These are phyloP conservation scores for Caenorhabditis wallacei DNA, from an alignment of 2,888 invertebrate genomes.

Conservation along the genomic window DNA sequence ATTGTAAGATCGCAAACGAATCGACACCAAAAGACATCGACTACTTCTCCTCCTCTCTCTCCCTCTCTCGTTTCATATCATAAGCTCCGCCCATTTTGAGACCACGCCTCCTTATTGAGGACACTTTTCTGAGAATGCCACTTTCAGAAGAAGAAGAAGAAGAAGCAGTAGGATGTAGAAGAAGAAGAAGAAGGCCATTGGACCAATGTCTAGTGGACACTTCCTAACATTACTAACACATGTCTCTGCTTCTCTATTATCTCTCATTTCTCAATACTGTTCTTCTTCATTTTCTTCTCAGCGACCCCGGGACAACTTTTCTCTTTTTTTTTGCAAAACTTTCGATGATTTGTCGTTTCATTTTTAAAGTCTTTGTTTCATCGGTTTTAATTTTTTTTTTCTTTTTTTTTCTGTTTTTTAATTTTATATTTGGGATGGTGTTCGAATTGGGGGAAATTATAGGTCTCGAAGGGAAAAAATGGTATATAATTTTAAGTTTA, in stretches of 20 bases:
- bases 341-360: slow-evolving; percentile 44
- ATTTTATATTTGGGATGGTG: not conserved
- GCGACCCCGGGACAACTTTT: slow-evolving; percentile 1
- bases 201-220: slow-evolving; percentile 26
- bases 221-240: slow-evolving; percentile 30
- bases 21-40: slow-evolving; percentile 12
- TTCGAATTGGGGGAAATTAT: too few relatives aligned
- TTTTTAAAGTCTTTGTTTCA: not conserved
- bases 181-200: slow-evolving; percentile 14
- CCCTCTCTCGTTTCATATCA: not conserved
- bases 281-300: not conserved
- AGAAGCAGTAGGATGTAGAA: not conserved
- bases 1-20: slow-evolving; percentile 26
- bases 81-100: slow-evolving; percentile 6
- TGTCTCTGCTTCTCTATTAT: slow-evolving; percentile 16
- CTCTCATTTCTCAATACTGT: slow-evolving; percentile 12
- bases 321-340: slow-evolving; percentile 24
- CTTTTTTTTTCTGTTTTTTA: not conserved
- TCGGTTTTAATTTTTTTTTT: not conserved
- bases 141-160: slow-evolving; percentile 32
- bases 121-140: slow-evolving; percentile 40
- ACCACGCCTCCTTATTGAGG: slow-evolving; percentile 24
- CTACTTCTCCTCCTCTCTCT: not conserved
- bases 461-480: not conserved
- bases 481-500: not conserved